Evolutionary conservation across 2,888 invertebrate species (phyloP), one percentile per base, ranked within the genome.

Genomic region (Cheilosia variabilis): DNA sequence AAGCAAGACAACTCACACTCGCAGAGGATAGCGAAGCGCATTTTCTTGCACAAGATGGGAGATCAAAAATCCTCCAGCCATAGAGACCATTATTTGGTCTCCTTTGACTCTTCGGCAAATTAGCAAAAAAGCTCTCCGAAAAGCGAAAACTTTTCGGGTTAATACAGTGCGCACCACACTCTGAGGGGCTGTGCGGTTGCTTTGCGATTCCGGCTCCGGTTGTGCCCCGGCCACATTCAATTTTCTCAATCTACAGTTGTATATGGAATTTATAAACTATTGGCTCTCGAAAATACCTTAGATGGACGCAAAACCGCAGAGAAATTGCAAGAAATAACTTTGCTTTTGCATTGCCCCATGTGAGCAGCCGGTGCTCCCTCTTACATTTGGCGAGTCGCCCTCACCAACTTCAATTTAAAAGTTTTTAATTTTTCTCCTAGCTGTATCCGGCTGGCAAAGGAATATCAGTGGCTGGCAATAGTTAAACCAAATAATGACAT

Each of bases 351-450:
- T 58, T 58, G 17, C 43, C 19, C 24, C 9, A 19, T 9, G 9
- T 4, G 19, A 22, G 19, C 37, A 17, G 22, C 19, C 41, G 37
- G 2, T 50, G 73, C 13, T 13, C 13, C 75, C 37, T 10, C 13
- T 73, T 69, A 68, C 79, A 78, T 63, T 78, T 52, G 62, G 62
- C 2, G 62, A 63, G 79, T 73, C n/a, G n/a, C n/a, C n/a, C n/a
- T n/a, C n/a, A n/a, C n/a, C n/a, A n/a, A n/a, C n/a, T 83, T 73
- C 79, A 83, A 83, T 84, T 69, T 79, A 79, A 75, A 84, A 84
- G 45, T 84, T 84, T 79, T 50, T 58, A 71, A 60, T 71, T 71
- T 71, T 58, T 60, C 45, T 17, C n/a, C 50, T 19, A 69, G 47
- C 19, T 69, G 37, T 84, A 58, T 79, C 68, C 73, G 69, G 79